These are phyloP conservation scores for Bombus affinis DNA, from an alignment of 1,140 invertebrate genomes.

Conservation along the genomic window DNA sequence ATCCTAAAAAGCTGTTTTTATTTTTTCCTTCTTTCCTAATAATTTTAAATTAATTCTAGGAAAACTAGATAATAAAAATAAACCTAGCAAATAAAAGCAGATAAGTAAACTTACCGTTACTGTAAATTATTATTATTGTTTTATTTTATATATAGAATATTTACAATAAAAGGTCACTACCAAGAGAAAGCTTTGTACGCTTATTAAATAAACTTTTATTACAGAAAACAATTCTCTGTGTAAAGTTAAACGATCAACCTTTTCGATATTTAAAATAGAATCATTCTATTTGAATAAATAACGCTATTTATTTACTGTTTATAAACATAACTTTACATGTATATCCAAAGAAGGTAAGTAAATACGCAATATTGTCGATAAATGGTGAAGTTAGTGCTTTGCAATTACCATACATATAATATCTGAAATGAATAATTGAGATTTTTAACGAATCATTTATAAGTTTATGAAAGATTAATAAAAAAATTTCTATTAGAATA, in stretches of 20 bases:
- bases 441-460: not conserved
- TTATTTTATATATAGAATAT: slow-evolving; percentile 65
- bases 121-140: slow-evolving; percentile 50
- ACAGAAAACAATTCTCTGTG: not conserved
- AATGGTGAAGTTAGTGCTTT: not conserved
- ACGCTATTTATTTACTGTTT: not conserved
- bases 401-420: too few species aligned
- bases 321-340: not conserved
- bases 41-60: not conserved
- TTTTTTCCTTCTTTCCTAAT: not conserved
- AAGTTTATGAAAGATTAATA: not conserved
- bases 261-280: not conserved
- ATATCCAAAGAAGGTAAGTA: not conserved
- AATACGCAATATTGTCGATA: not conserved
- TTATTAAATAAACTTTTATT: slow-evolving; percentile 42
- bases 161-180: slow-evolving; percentile 61
- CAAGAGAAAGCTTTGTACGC: slow-evolving; percentile 41
- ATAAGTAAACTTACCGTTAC: not conserved
- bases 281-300: not conserved
- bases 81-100: slow-evolving; percentile 5
- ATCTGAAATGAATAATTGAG: not conserved
- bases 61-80: not conserved
- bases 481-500: not conserved
- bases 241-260: not conserved
- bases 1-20: not conserved